A percentile compares a stretch with the other conserved stretches of the same genome.
Conservation (phyloP, 2,888 invertebrate species). For the Calliscelio sp. region DNA sequence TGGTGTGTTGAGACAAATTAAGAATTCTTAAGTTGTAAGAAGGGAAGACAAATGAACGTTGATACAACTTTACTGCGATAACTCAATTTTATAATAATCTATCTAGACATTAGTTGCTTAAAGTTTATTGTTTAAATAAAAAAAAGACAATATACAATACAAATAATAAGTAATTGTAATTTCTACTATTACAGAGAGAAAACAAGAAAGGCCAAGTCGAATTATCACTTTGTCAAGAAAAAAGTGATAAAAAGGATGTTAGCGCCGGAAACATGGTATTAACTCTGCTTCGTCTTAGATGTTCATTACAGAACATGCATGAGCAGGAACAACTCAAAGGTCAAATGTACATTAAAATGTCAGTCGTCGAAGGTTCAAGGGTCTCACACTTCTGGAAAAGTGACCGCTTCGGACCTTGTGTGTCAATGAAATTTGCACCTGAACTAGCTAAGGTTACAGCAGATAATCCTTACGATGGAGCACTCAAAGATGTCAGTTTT, state of each 20-base stretch:
- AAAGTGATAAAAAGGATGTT: conserved; percentile 88
- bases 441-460: conserved; percentile 89
- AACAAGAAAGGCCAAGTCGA: conserved; percentile 90
- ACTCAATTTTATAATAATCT: no score
- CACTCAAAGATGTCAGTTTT: conserved; percentile 89
- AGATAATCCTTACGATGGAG: conserved; percentile 88
- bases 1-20: conserved; percentile 46
- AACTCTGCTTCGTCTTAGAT: conserved; percentile 89
- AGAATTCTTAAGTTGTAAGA: conserved; percentile 36
- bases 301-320: conserved; percentile 91
- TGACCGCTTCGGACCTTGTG: conserved; percentile 90
- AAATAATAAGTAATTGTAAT: no score
- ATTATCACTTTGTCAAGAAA: conserved; percentile 88
- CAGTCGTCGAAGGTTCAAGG: conserved; percentile 89
- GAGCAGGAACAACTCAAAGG: conserved; percentile 90
- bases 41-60: conserved; percentile 15
- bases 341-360: conserved; percentile 92
- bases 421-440: conserved; percentile 92
- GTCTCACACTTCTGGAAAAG: conserved; percentile 90
- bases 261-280: conserved; percentile 89
- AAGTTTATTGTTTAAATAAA: no score
- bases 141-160: no score
- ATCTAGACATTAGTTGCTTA: no score
- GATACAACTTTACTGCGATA: neutral
- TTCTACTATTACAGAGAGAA: conserved; percentile 89